A percentile compares a stretch with the other conserved stretches of the same genome.
These are phyloP conservation scores for Varroa destructor DNA, from an alignment of 1,140 invertebrate species.

Conservation along the genomic window DNA sequence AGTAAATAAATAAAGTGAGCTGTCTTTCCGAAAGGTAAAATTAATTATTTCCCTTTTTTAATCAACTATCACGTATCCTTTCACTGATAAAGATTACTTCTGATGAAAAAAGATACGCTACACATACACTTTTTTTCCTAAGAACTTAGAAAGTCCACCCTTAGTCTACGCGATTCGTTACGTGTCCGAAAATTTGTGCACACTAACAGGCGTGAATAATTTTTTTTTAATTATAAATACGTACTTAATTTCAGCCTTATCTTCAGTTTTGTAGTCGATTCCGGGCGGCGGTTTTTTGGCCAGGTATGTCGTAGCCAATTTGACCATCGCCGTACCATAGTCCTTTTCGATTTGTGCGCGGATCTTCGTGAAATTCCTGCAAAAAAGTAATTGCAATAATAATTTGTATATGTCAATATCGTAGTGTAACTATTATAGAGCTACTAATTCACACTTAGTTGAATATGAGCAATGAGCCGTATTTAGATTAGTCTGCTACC, in stretches of 20 bases:
- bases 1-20: no score
- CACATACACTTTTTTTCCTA: no score
- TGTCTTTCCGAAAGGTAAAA: no score
- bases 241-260: constrained; percentile 34
- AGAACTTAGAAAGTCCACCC: no score
- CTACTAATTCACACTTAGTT: constrained; percentile 10
- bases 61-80: no score
- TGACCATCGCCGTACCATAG: constrained; percentile 78
- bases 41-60: no score
- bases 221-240: background rate
- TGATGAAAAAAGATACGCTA: no score
- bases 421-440: background rate
- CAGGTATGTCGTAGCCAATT: constrained; percentile 73
- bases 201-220: no score
- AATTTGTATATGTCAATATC: background rate
- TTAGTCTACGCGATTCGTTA: no score
- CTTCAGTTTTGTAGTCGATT: constrained; percentile 48
- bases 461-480: background rate
- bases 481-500: background rate
- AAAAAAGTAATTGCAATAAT: constrained; percentile 39
- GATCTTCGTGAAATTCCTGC: constrained; percentile 72
- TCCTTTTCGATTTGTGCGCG: constrained; percentile 82
- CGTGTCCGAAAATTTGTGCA: no score
- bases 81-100: no score
- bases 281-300: constrained; percentile 83